Percentiles rank a stretch among this genome's conserved stretches.
Conservation (phyloP, 2,113 vertebrate species). For the Mormyrus iriodes region DNA sequence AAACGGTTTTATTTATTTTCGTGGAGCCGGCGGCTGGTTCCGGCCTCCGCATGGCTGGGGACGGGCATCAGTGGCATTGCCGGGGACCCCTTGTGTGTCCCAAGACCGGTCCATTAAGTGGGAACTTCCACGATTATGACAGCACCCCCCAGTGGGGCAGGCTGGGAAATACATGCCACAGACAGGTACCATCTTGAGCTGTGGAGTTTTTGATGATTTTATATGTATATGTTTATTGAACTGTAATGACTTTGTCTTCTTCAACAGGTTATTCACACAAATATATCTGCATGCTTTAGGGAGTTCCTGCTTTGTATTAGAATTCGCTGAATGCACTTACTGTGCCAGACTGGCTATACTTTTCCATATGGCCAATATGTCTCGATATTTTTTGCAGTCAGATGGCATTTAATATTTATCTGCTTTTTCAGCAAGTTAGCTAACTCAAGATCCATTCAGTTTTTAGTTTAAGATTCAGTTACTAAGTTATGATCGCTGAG, state of each 20-base stretch:
- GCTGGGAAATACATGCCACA: neutral
- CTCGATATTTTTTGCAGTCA: neutral
- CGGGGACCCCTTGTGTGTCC: no score
- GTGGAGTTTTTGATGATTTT: neutral
- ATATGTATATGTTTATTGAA: neutral
- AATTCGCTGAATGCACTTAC: neutral
- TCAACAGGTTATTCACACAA: neutral
- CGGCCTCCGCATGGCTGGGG: neutral
- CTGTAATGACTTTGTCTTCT: neutral
- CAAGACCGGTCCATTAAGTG: neutral
- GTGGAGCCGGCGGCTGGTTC: neutral
- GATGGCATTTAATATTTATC: neutral
- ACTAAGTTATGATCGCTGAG: no score
- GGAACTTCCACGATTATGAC: neutral
- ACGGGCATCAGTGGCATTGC: no score
- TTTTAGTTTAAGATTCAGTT: neutral
- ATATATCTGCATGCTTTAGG: neutral
- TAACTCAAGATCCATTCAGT: neutral
- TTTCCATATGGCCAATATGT: neutral
- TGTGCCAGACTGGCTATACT: neutral
- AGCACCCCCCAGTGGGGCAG: neutral
- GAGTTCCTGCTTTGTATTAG: neutral
- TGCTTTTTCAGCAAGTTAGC: neutral
- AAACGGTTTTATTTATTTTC: neutral
- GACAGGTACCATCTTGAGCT: neutral